These are phyloP conservation scores for Otus sunia DNA, from an alignment of 2,113 vertebrate species.

Conservation along the genomic window DNA sequence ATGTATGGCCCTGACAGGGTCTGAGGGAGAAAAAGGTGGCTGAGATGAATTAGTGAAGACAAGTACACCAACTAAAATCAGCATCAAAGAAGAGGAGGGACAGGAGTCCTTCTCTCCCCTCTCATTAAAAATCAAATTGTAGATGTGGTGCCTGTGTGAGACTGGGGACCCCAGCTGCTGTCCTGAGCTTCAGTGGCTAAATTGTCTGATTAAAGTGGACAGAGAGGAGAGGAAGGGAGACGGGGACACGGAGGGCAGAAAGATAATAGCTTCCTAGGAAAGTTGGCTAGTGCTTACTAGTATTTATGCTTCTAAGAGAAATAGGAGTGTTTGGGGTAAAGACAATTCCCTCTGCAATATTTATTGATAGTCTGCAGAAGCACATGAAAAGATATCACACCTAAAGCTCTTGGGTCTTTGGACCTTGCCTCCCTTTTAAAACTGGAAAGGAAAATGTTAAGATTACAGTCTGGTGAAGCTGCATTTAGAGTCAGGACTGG, in stretches of 20 bases:
- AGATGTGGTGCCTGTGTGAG: background rate
- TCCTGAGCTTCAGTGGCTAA: background rate
- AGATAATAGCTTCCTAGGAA: background rate
- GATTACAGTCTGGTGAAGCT: background rate
- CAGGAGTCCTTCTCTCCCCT: background rate
- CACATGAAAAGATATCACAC: background rate
- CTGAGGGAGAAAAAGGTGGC: background rate
- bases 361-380: background rate
- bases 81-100: background rate
- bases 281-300: background rate
- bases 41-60: background rate
- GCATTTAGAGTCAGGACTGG: background rate
- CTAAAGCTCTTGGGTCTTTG: background rate
- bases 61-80: background rate
- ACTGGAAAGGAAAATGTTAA: background rate
- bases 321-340: background rate
- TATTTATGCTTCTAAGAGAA: background rate
- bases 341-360: background rate
- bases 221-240: background rate
- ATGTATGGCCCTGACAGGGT: background rate
- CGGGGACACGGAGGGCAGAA: background rate
- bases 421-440: background rate
- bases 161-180: background rate
- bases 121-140: background rate
- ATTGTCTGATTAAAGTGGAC: background rate